Conservation (phyloP, 2,113 vertebrate genomes). For the Anoplopoma fimbria region DNA sequence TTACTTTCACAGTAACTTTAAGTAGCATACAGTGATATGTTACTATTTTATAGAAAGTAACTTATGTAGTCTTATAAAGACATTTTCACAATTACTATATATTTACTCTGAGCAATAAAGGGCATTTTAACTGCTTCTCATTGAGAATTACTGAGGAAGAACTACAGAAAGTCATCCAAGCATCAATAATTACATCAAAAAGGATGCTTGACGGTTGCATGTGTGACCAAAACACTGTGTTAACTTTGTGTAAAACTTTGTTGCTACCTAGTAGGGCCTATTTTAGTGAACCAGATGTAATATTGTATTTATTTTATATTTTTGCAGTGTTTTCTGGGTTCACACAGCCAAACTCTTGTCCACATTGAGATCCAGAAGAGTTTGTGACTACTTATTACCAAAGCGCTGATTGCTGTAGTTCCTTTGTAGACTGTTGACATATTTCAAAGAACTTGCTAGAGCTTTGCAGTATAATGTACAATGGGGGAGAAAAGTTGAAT, state of each 20-base stretch:
- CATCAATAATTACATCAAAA: background rate
- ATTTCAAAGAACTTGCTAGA: background rate
- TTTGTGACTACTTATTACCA: background rate
- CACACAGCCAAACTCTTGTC: background rate
- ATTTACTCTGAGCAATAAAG: background rate
- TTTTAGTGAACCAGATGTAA: background rate
- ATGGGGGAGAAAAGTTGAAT: background rate
- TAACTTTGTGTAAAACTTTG: background rate
- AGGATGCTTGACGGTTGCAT: background rate
- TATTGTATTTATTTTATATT: background rate
- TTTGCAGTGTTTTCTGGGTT: background rate
- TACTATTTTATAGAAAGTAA: background rate
- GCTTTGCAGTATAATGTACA: background rate
- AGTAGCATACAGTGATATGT: background rate
- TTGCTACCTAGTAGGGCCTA: background rate
- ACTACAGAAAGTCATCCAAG: background rate
- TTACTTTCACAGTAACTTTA: background rate
- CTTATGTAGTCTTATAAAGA: background rate
- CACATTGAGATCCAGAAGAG: background rate
- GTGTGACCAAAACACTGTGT: background rate
- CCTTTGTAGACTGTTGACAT: background rate
- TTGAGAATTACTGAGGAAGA: background rate
- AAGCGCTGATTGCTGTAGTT: background rate
- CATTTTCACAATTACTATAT: background rate
- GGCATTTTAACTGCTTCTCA: background rate